phyloP scores from a whole-genome alignment of 2,888 invertebrate genomes.

The Athrips mouffetella region DNA sequence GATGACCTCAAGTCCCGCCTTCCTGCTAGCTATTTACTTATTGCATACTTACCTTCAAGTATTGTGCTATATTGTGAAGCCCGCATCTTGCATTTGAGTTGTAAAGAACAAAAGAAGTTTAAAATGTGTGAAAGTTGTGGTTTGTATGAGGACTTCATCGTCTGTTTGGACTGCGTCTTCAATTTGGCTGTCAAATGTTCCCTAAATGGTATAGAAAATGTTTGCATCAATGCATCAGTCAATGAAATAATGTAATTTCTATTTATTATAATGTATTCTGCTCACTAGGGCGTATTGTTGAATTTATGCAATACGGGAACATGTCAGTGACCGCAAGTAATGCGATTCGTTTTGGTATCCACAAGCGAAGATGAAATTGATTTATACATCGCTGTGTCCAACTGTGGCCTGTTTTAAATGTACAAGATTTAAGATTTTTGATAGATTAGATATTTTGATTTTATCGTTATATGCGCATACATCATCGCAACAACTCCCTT shows the following conservation, averaged over 20 bases:
- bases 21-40: constrained; percentile 35
- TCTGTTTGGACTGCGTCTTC: no score
- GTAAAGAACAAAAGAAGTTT: constrained; percentile 49
- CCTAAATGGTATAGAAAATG: neutral
- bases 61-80: constrained; percentile 41
- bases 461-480: neutral
- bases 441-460: no score
- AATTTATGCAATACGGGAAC: constrained; percentile 59
- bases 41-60: constrained; percentile 32
- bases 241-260: neutral
- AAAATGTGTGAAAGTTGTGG: neutral
- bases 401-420: neutral
- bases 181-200: neutral
- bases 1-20: constrained; percentile 29
- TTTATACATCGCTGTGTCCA: constrained; percentile 20
- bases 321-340: constrained; percentile 70
- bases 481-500: no score
- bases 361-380: constrained; percentile 62
- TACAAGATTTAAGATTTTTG: no score
- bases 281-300: constrained; percentile 32
- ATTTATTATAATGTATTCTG: constrained; percentile 18
- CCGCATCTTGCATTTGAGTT: constrained; percentile 52
- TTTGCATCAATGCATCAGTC: neutral
- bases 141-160: neutral
- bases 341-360: constrained; percentile 63